Evolutionary conservation across 2,888 invertebrate species (phyloP).

Genomic region (Glomeris marginata): DNA sequence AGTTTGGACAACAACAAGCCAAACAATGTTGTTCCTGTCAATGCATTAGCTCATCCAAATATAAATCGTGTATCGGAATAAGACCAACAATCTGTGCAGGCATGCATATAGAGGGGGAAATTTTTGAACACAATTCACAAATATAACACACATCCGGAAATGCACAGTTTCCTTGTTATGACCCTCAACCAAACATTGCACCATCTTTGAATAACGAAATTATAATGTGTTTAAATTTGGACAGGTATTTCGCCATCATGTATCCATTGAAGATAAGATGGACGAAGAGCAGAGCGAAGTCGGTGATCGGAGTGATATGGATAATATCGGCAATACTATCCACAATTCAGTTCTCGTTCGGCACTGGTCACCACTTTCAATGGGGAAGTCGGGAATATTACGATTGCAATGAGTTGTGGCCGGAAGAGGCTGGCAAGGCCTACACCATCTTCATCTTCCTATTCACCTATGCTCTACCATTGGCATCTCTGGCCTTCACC

Average conservation of each 20-base stretch:
- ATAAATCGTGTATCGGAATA: too few species aligned
- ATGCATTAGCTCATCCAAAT: too few species aligned
- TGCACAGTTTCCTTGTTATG: too few species aligned
- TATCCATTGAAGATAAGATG: slow-evolving; percentile 29
- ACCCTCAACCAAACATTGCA: too few species aligned
- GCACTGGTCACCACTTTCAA: slow-evolving; percentile 22
- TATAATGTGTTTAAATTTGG: slow-evolving; percentile 6
- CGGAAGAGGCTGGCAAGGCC: slow-evolving; percentile 16
- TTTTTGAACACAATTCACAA: too few species aligned
- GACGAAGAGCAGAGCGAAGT: slow-evolving; percentile 29
- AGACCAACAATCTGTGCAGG: too few species aligned
- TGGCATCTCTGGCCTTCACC: slow-evolving; percentile 30
- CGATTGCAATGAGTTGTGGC: slow-evolving; percentile 16
- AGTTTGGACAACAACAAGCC: too few species aligned
- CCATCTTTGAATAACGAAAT: too few species aligned
- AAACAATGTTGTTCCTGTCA: too few species aligned
- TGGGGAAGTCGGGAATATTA: slow-evolving; percentile 22
- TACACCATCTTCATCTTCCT: slow-evolving; percentile 26
- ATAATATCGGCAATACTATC: slow-evolving; percentile 27
- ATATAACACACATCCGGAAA: too few species aligned
- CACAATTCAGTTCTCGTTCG: slow-evolving; percentile 30
- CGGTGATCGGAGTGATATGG: slow-evolving; percentile 33
- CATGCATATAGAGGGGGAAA: too few species aligned
- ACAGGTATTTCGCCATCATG: slow-evolving; percentile 27
- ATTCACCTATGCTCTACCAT: slow-evolving; percentile 29